Conservation (phyloP, 1,140 invertebrate genomes). For the Drosophila obscura region DNA sequence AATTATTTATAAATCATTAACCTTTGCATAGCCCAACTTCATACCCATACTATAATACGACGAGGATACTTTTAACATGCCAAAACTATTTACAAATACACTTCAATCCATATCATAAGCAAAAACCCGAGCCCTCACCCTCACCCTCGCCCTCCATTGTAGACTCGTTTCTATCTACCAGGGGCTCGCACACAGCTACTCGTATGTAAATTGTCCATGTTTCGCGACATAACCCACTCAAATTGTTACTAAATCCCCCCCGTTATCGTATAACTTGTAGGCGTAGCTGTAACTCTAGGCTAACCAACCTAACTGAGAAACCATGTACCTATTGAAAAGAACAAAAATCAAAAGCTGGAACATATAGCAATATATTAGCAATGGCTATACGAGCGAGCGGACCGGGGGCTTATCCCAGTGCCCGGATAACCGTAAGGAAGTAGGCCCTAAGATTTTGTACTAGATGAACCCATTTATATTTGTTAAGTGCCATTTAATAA, state of each 20-base stretch:
- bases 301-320: conserved; percentile 53
- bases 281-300: background rate
- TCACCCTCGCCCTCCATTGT: background rate
- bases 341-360: conserved; percentile 58
- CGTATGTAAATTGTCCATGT: background rate
- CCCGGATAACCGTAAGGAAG: background rate
- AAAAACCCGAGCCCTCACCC: conserved; percentile 1
- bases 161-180: conserved; percentile 1
- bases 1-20: conserved; percentile 72
- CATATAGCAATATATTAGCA: background rate
- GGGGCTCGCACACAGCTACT: conserved; percentile 11
- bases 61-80: conserved; percentile 1
- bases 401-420: conserved; percentile 6
- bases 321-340: conserved; percentile 64
- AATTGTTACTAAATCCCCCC: conserved; percentile 20
- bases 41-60: background rate
- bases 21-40: conserved; percentile 40
- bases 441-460: conserved; percentile 16
- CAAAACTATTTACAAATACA: conserved; percentile 12
- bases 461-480: conserved; percentile 19
- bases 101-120: conserved; percentile 27
- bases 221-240: background rate
- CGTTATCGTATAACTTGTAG: conserved; percentile 1
- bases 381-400: background rate
- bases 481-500: conserved; percentile 75